Conservation (phyloP, 2,888 invertebrate species). For the Apodemia mormo region DNA sequence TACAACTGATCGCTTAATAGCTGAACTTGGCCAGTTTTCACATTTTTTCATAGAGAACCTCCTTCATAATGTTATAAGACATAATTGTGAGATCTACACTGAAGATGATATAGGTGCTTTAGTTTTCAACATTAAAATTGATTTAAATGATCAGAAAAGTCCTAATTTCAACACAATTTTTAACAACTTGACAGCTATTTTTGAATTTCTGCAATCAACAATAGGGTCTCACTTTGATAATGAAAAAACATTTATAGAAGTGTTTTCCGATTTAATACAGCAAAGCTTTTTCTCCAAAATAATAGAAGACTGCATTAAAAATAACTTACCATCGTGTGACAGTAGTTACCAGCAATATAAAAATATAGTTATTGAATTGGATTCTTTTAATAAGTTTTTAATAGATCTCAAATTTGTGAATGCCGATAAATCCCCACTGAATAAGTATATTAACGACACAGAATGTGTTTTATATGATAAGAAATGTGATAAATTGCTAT, state of each 20-base stretch:
- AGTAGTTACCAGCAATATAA: conserved; percentile 66
- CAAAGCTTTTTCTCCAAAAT: conserved; percentile 70
- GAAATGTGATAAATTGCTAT: conserved; percentile 70
- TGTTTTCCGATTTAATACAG: conserved; percentile 63
- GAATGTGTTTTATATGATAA: conserved; percentile 72
- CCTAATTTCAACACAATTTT: conserved; percentile 71
- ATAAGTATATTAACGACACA: conserved; percentile 67
- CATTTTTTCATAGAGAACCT: conserved; percentile 68
- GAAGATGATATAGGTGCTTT: conserved; percentile 70
- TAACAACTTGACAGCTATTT: conserved; percentile 69
- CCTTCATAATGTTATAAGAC: conserved; percentile 63
- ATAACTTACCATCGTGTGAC: conserved; percentile 67
- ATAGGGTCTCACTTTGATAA: conserved; percentile 65
- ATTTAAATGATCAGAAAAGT: conserved; percentile 54
- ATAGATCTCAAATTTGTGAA: conserved; percentile 72
- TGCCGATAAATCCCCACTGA: conserved; percentile 61
- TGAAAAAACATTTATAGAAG: conserved; percentile 63
- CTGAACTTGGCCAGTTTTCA: conserved; percentile 68
- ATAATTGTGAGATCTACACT: conserved; percentile 71
- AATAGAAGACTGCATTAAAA: conserved; percentile 70
- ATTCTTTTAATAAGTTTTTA: conserved; percentile 70
- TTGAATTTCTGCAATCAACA: conserved; percentile 72
- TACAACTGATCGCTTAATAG: conserved; percentile 62
- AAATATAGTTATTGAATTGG: conserved; percentile 65
- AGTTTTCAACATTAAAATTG: conserved; percentile 68